phyloP scores from a whole-genome alignment of 2,888 invertebrate species.

The Campoplex nolae region DNA sequence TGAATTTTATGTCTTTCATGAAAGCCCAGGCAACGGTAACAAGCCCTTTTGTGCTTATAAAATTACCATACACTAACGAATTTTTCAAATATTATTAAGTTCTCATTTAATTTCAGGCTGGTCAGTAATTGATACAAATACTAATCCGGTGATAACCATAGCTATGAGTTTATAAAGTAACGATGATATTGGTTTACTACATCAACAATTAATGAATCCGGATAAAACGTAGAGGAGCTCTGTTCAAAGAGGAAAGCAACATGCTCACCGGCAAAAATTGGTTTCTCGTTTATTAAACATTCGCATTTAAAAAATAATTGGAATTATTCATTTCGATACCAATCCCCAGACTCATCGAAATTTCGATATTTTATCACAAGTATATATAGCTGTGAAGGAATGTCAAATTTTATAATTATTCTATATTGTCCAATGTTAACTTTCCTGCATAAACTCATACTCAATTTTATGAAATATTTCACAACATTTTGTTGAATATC shows the following conservation, averaged over 20 bases:
- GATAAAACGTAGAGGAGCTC: background rate
- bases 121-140: background rate
- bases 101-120: background rate
- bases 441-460: background rate
- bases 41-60: background rate
- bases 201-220: background rate
- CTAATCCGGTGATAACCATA: background rate
- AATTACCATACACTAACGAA: background rate
- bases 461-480: background rate
- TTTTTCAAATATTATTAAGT: background rate
- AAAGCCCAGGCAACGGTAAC: background rate
- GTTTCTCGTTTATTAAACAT: background rate
- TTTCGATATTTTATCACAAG: background rate
- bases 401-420: background rate
- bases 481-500: background rate
- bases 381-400: no score
- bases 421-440: background rate
- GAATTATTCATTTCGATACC: background rate
- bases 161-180: background rate
- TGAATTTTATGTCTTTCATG: slow-evolving; percentile 15
- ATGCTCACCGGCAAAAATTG: background rate
- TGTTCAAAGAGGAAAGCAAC: background rate
- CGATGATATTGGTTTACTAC: background rate
- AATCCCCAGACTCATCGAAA: background rate
- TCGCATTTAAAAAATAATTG: background rate